These are phyloP conservation scores for Noctuana brunneofusca DNA, from an alignment of 2,888 invertebrate species.

Conservation along the genomic window DNA sequence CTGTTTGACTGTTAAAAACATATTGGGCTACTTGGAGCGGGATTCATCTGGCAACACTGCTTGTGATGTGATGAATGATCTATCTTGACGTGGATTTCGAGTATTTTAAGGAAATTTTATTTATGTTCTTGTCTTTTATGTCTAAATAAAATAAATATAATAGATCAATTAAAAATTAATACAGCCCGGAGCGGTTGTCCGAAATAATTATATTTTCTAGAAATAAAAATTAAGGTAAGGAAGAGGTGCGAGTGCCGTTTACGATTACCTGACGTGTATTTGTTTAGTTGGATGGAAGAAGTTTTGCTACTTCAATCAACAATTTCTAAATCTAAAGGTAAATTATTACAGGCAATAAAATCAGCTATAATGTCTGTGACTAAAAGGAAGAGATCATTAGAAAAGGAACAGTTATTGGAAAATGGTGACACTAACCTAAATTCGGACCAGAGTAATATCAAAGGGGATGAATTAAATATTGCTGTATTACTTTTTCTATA, in stretches of 20 bases:
- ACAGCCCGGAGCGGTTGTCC: not conserved
- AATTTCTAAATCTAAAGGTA: slow-evolving; percentile 12
- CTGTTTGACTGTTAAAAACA: no score
- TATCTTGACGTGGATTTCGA: no score
- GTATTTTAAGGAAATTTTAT: no score
- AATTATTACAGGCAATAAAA: slow-evolving; percentile 60
- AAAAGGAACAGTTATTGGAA: slow-evolving; percentile 71
- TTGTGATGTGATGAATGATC: no score
- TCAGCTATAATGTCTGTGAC: slow-evolving; percentile 69
- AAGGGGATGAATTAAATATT: slow-evolving; percentile 91
- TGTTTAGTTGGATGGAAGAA: slow-evolving; percentile 47
- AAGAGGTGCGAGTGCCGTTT: slow-evolving; percentile 9
- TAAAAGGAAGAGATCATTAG: slow-evolving; percentile 67
- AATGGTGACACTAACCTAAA: slow-evolving; percentile 61
- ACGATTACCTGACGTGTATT: slow-evolving; percentile 64
- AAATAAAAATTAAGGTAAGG: slow-evolving; percentile 67
- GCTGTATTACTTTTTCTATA: slow-evolving; percentile 95
- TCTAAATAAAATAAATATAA: not conserved
- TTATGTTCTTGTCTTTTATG: no score
- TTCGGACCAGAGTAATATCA: slow-evolving; percentile 75
- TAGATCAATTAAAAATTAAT: not conserved
- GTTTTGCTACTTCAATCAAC: slow-evolving; percentile 22
- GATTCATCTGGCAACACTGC: no score
- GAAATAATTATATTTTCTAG: not conserved
- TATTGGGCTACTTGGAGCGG: no score